These are phyloP conservation scores for Euclidia mi DNA, from an alignment of 2,888 invertebrate genomes.

Conservation along the genomic window DNA sequence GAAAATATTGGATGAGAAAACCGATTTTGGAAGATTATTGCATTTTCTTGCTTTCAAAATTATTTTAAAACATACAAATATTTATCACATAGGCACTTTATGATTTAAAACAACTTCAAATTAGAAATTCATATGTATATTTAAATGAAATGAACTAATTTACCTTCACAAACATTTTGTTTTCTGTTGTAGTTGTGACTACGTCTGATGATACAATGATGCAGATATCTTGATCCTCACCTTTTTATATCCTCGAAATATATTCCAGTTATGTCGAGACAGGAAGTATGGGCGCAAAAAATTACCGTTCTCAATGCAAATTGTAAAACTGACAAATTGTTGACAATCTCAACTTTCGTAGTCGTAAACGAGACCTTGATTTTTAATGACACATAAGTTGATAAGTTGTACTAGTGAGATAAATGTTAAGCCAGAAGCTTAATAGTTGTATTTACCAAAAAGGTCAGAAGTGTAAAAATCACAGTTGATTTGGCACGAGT, in stretches of 20 bases:
- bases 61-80: no score
- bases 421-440: slow-evolving; percentile 8
- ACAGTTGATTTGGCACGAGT: no score
- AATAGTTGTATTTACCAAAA: slow-evolving; percentile 5
- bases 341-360: slow-evolving; percentile 16
- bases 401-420: neutral
- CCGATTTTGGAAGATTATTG: no score
- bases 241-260: slow-evolving; percentile 69
- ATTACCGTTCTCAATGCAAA: slow-evolving; percentile 39
- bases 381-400: slow-evolving; percentile 20
- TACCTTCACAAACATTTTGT: slow-evolving; percentile 83
- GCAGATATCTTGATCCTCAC: slow-evolving; percentile 23
- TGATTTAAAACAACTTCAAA: no score
- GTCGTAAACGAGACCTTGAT: slow-evolving; percentile 31
- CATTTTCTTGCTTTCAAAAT: no score
- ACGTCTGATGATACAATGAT: slow-evolving; percentile 71
- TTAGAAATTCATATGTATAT: no score
- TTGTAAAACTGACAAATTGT: slow-evolving; percentile 34
- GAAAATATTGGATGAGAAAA: no score
- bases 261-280: slow-evolving; percentile 52
- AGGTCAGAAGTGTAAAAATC: slow-evolving; percentile 4
- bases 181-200: slow-evolving; percentile 65
- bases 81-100: no score
- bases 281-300: slow-evolving; percentile 54
- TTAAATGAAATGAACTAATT: no score